Base-by-base conservation (phyloP, 2,888 invertebrate species). In the Digitonthophagus gazella region DNA sequence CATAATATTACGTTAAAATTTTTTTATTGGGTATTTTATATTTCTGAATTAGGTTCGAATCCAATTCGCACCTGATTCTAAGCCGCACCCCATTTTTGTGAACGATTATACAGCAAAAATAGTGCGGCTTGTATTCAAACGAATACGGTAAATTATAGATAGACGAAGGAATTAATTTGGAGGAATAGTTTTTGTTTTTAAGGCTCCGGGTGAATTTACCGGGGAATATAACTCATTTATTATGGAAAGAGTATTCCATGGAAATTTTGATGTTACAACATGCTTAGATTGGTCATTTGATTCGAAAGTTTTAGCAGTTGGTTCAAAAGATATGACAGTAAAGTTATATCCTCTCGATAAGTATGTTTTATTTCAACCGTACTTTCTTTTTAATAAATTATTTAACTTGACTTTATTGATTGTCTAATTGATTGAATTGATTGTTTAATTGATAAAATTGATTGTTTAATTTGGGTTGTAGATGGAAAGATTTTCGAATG, bases 271-370 rank as follows among this genome's bases (percentile, higher is more conserved):
- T 80, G 92, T 93, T 71, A 91, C 94, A 0, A 92, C 93, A 0
- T 94, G 91, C 78, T 79, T 99, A 2, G 93, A 95, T 80, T 99
- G 99, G 99, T 94, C 97, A 0, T 85, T 87, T 15, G 97, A 98
- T 83, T 97, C 98, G 0, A 91, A 89, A 78, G 86, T 96, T 54
- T 82, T 98, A 6, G 93, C 94, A n/a, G 91, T 93, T 5, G 97
- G 97, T 0, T 92, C 95, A 0, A 93, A 93, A 79, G 98, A 98
- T 82, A 94, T 92, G 79, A 88, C 92, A n/a, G 91, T 92, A 0
- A 91, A 92, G 79, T 86, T 99, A 58, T 95, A 93, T 80, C 90
- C 92, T 0, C 82, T 96, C 0, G 88, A 91, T 67, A 91, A 89
- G 78, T 88, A 78, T 75, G 77, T 71, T n/a, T n/a, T 28, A 15